Percentiles rank a stretch among this genome's conserved stretches.
These are phyloP conservation scores for Caenorhabditis wallacei DNA, from an alignment of 2,888 invertebrate genomes.

Conservation along the genomic window DNA sequence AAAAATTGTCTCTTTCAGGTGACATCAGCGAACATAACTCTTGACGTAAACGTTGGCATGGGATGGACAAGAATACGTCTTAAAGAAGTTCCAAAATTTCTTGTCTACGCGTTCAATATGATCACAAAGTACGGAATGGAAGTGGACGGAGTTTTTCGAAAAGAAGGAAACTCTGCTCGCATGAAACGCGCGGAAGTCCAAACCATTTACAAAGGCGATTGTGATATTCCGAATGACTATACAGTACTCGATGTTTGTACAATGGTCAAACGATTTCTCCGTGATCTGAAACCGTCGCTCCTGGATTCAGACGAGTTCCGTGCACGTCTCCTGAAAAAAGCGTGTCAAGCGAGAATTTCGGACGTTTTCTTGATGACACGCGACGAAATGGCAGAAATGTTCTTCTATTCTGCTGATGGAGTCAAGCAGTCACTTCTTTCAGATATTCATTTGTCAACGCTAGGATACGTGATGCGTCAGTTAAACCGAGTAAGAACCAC, in stretches of 20 bases:
- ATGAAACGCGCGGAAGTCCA: conserved; percentile 60
- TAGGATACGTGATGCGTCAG: conserved; percentile 74
- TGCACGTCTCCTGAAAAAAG: conserved; percentile 41
- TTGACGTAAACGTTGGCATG: conserved; percentile 60
- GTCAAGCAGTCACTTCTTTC: conserved; percentile 39
- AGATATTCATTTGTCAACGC: conserved; percentile 66
- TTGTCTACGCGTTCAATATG: conserved; percentile 76
- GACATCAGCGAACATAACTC: conserved; percentile 41
- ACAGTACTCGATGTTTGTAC: conserved; percentile 75
- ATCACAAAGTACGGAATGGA: conserved; percentile 66
- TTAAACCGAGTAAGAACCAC: conserved; percentile 69
- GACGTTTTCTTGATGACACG: conserved; percentile 43
- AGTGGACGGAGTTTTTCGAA: conserved; percentile 77
- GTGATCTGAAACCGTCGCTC: conserved; percentile 67
- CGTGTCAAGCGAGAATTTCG: conserved; percentile 47
- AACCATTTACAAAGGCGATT: conserved; percentile 64
- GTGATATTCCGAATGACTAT: conserved; percentile 69
- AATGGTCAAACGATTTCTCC: conserved; percentile 76
- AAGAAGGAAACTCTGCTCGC: conserved; percentile 72
- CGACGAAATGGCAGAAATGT: conserved; percentile 58
- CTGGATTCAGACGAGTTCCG: conserved; percentile 65
- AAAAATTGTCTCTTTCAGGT: conserved; percentile 29
- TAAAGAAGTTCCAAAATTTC: conserved; percentile 68
- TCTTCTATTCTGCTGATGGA: conserved; percentile 25
- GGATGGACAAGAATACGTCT: conserved; percentile 62